Percentiles rank a stretch among this genome's conserved stretches.
Conservation (phyloP, 2,888 invertebrate species). For the Lagria hirta region DNA sequence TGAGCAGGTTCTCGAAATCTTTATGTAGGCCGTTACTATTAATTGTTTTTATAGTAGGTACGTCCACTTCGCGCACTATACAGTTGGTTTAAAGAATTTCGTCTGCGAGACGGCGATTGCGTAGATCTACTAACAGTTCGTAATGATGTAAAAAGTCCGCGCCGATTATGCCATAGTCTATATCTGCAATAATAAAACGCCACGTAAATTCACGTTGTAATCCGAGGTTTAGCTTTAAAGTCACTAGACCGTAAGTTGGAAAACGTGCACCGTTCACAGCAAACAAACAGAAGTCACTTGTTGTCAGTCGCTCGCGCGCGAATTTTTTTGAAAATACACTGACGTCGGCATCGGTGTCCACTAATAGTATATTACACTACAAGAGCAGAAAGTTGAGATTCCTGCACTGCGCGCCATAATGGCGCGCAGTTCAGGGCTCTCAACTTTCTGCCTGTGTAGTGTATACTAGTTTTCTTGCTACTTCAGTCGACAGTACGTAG, state of each 20-base stretch:
- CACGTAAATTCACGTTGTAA: constrained; percentile 7
- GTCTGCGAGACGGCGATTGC: constrained; percentile 10
- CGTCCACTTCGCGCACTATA: constrained; percentile 1
- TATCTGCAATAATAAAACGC: constrained; percentile 10
- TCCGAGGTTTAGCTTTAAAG: constrained; percentile 3
- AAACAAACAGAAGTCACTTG: too few relatives aligned
- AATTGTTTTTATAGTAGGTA: neutral
- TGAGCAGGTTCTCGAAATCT: too few relatives aligned
- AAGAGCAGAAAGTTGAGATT: too few relatives aligned
- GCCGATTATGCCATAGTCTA: constrained; percentile 10
- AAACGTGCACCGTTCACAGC: constrained; percentile 9
- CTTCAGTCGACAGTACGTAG: too few relatives aligned
- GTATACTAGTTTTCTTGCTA: too few relatives aligned
- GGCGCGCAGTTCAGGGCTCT: too few relatives aligned
- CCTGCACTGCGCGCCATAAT: too few relatives aligned
- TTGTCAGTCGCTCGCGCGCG: neutral
- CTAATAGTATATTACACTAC: too few relatives aligned
- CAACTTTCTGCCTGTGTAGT: too few relatives aligned
- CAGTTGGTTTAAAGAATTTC: too few relatives aligned
- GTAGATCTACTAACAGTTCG: constrained; percentile 7
- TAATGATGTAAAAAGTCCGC: constrained; percentile 14
- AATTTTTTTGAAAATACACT: neutral
- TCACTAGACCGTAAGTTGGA: constrained; percentile 6
- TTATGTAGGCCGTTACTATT: too few relatives aligned
- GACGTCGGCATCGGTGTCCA: constrained; percentile 1